Conservation (phyloP, 1,140 invertebrate species). For the Drosophila leontia region DNA sequence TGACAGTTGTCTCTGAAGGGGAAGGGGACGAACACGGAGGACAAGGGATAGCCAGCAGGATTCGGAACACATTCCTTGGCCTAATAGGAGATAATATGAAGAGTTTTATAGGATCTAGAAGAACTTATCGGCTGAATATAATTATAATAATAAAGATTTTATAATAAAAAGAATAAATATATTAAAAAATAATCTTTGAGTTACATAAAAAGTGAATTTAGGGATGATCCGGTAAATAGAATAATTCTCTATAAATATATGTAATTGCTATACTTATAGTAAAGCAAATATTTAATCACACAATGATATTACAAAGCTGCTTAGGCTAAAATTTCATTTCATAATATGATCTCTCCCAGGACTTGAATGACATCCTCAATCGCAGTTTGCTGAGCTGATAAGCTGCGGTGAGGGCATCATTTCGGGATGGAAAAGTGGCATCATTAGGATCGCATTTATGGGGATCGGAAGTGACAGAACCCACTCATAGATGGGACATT, state of each 20-base stretch:
- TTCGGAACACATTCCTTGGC: conserved; percentile 20
- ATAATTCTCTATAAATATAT: no score
- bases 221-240: no score
- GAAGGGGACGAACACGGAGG: neutral
- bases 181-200: neutral
- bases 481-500: conserved; percentile 65
- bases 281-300: no score
- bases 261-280: no score
- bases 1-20: conserved; percentile 62
- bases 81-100: neutral
- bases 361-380: neutral
- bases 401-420: neutral
- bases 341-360: neutral
- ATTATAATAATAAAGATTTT: neutral
- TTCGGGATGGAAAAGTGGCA: conserved; percentile 22
- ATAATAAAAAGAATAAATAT: no score
- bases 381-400: neutral
- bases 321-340: neutral
- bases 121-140: neutral
- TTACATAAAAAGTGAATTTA: no score
- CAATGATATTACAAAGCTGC: neutral
- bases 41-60: conserved; percentile 35
- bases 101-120: neutral
- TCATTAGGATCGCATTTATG: conserved; percentile 62
- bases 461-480: conserved; percentile 44